Evolutionary conservation across 2,797 vertebrate species (phyloP), one percentile per base, ranked within the genome.

Genomic region (Melanotaenia boesemani): DNA sequence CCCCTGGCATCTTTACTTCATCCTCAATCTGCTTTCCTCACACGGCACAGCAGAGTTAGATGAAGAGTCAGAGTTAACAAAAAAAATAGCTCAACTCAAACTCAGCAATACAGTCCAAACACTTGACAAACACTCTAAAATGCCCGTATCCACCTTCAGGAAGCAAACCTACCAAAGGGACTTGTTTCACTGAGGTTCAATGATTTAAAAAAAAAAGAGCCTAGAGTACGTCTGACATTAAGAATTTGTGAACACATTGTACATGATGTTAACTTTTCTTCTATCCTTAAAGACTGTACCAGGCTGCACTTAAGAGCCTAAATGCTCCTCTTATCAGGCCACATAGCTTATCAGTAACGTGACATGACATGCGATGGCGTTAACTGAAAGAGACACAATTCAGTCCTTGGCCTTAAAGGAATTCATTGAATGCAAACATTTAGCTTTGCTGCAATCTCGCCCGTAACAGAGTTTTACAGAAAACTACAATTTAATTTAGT

Each of bases 261-360:
- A 55, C 24, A 30, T 11, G 52, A 55, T 12, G 24, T 20, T n/a
- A 20, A 55, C 0, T 6, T 30, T n/a, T 0, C 5, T 6, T 8
- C 2, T 2, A 39, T 69, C 2, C 24, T 11, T 13, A 2, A 57
- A 62, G 32, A 11, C 26, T 28, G 3, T 12, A 57, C 18, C 16
- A 50, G 9, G 30, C 20, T 6, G 20, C 48, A 26, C 22, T 20
- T 24, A 41, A 15, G 44, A 57, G 0, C 26, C n/a, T 15, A 50
- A 63, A 26, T 16, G n/a, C 13, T 60, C 74, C 1, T 18, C 32
- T 37, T 58, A 52, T 80, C 64, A 48, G 48, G 55, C 4, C 24
- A 5, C 24, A 36, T 10, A 67, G 1, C 41, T 34, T 10, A n/a
- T 64, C 44, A 59, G 52, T 36, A 22, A 66, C 12, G 8, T 22